Conservation (phyloP, 2,797 vertebrate species). For the Lithobates pipiens region DNA sequence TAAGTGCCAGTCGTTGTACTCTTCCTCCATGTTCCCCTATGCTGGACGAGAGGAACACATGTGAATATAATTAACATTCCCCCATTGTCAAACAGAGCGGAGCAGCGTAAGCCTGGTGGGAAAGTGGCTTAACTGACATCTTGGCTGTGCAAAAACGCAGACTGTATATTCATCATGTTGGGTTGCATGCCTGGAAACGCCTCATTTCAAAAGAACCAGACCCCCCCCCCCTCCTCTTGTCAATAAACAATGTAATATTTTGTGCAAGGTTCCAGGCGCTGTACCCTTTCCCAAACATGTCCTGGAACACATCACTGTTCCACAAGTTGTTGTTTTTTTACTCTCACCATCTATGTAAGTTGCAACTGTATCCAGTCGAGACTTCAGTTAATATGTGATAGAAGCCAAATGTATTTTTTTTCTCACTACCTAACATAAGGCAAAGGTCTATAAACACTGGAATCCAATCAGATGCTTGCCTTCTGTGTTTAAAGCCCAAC, state of each 20-base stretch:
- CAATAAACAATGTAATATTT: conserved; percentile 34
- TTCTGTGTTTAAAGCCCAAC: too few species aligned
- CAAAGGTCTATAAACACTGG: too few species aligned
- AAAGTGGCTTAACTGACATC: conserved; percentile 23
- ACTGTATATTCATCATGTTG: conserved; percentile 44
- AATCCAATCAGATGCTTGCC: too few species aligned
- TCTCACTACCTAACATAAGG: too few species aligned
- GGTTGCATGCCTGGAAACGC: conserved; percentile 20
- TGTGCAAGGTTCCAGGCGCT: not conserved
- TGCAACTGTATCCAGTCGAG: not conserved
- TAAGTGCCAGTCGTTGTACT: conserved; percentile 7
- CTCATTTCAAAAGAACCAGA: conserved; percentile 19
- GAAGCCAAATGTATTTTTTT: too few species aligned
- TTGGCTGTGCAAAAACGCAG: conserved; percentile 39
- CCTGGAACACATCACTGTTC: not conserved
- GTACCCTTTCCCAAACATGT: not conserved
- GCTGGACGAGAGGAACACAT: conserved; percentile 31
- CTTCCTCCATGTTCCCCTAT: conserved; percentile 18
- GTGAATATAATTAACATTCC: conserved; percentile 55
- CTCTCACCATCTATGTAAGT: too few species aligned
- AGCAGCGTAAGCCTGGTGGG: conserved; percentile 50
- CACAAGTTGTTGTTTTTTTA: not conserved
- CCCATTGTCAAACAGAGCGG: conserved; percentile 38
- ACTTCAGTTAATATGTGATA: not conserved
- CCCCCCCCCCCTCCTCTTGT: not conserved